These are phyloP conservation scores for Oceanites oceanicus DNA, from an alignment of 2,113 vertebrate genomes.

Conservation along the genomic window DNA sequence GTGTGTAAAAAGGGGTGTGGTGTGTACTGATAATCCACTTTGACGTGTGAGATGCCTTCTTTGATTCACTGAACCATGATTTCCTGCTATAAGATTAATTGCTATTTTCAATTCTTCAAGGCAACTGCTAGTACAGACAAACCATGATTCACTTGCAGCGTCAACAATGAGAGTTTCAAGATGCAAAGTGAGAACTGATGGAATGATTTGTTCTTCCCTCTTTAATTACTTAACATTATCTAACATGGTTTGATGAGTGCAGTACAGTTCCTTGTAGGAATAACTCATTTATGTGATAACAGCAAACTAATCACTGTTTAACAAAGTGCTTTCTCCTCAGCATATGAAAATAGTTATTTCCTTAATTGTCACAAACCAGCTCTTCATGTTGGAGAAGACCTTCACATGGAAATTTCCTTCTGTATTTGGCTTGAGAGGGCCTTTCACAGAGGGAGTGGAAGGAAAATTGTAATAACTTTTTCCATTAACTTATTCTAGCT, in stretches of 20 bases:
- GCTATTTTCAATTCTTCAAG: not conserved
- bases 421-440: not conserved
- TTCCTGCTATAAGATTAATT: not conserved
- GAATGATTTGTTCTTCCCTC: not conserved
- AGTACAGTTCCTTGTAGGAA: not conserved
- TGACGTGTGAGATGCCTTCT: not conserved
- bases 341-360: not conserved
- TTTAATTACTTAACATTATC: not conserved
- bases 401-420: not conserved
- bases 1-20: not conserved
- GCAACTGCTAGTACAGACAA: not conserved
- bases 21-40: not conserved
- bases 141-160: not conserved
- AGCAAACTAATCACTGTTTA: not conserved
- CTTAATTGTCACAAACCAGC: not conserved
- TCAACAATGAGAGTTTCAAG: not conserved
- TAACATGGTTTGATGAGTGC: not conserved
- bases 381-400: not conserved
- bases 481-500: not conserved
- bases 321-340: not conserved
- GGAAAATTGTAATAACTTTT: not conserved
- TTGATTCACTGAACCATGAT: not conserved
- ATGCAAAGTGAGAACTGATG: not conserved
- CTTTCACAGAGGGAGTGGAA: not conserved
- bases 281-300: not conserved